Conservation (phyloP, 1,140 invertebrate genomes). For the Nasonia vitripennis region DNA sequence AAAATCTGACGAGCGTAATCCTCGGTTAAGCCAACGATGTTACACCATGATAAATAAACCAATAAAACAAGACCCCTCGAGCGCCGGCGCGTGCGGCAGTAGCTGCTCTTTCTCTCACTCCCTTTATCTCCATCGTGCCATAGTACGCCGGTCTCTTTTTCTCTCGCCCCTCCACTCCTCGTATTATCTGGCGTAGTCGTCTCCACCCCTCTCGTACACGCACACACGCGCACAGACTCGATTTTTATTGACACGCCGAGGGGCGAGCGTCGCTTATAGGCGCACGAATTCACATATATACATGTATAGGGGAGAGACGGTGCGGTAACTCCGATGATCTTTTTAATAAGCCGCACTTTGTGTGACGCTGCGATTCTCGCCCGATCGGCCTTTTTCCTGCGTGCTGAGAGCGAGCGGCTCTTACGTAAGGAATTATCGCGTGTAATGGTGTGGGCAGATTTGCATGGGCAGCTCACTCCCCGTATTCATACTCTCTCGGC, state of each 20-base stretch:
- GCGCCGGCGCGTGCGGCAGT: slow-evolving; percentile 28
- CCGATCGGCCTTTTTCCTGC: slow-evolving; percentile 36
- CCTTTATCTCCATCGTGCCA: slow-evolving; percentile 28
- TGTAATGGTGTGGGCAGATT: slow-evolving; percentile 3
- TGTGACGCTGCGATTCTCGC: neutral
- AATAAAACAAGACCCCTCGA: slow-evolving; percentile 58
- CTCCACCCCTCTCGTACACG: slow-evolving; percentile 12
- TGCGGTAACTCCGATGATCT: slow-evolving; percentile 31
- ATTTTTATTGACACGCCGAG: slow-evolving; percentile 42
- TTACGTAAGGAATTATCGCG: slow-evolving; percentile 30
- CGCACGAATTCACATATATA: neutral
- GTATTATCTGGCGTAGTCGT: neutral
- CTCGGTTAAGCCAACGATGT: slow-evolving; percentile 50
- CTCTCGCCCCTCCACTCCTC: neutral
- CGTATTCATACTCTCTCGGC: no score
- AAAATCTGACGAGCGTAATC: slow-evolving; percentile 66
- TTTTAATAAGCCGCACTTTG: slow-evolving; percentile 62
- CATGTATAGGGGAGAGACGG: neutral
- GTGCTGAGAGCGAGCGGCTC: slow-evolving; percentile 39
- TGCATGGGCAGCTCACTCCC: neutral
- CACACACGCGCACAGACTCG: neutral
- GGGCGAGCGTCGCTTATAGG: neutral
- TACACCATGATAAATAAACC: slow-evolving; percentile 64
- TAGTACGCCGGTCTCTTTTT: neutral
- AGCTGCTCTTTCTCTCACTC: slow-evolving; percentile 17